Percentiles rank a stretch among this genome's conserved stretches.
These are phyloP conservation scores for Sebastiscus albofasciatus DNA, from an alignment of 2,797 vertebrate species.

Conservation along the genomic window DNA sequence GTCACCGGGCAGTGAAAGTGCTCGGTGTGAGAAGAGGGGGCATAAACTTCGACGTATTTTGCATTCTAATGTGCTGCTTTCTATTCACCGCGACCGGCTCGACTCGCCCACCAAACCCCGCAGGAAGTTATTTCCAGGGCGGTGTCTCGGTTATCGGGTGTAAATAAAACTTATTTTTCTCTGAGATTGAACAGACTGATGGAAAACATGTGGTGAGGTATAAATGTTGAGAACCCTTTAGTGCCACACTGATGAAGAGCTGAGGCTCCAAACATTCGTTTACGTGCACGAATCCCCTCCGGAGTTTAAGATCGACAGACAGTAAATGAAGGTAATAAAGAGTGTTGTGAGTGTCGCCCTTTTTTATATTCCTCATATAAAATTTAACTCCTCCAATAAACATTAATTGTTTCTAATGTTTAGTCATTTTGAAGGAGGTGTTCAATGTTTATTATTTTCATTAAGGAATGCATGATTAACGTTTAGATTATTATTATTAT, in stretches of 20 bases:
- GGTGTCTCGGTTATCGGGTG: neutral
- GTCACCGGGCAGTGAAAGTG: neutral
- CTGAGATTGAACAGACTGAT: no score
- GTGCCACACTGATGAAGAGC: neutral
- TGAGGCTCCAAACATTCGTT: neutral
- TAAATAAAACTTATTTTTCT: neutral
- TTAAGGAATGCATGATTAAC: no score
- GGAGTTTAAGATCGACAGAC: neutral
- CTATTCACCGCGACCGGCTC: neutral
- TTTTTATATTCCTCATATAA: neutral
- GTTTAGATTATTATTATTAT: no score
- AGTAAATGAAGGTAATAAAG: neutral
- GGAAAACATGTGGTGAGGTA: neutral
- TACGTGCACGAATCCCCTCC: neutral
- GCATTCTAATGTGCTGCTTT: constrained; percentile 6
- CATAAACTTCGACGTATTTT: neutral
- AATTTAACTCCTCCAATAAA: neutral
- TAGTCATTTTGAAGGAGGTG: no score
- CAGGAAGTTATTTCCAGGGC: neutral
- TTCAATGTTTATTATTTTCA: no score
- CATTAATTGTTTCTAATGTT: no score
- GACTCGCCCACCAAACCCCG: neutral
- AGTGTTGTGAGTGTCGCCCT: neutral
- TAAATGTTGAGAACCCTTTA: neutral
- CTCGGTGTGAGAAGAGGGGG: neutral